Evolutionary conservation across 1,140 invertebrate genomes (phyloP), one percentile per base, ranked within the genome.

Genomic region (Eriosoma lanigerum): DNA sequence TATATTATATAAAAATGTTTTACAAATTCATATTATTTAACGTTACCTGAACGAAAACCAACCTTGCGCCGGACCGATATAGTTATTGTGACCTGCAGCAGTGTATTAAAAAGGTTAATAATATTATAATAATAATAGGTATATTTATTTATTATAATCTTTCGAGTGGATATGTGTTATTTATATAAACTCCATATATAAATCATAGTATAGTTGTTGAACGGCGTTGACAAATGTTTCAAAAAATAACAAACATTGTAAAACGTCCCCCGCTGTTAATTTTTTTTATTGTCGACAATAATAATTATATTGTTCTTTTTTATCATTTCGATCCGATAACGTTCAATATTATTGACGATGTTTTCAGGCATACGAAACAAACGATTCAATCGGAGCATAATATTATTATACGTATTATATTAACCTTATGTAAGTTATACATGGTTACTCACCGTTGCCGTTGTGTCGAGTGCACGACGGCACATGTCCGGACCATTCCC

Each of bases 1-100:
- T n/a, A n/a, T n/a, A n/a, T n/a, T n/a, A 26, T 58, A 1, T 24
- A 58, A 58, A 24, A 24, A 24, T 24, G 19, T 15, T 13, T 58
- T 58, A 15, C 24, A 13, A 58, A 58, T 26, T 58, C 13, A 58
- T 58, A 26, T n/a, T n/a, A n/a, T n/a, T n/a, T n/a, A n/a, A 62
- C 29, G 3, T 29, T 78, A 78, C 75, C 75, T 78, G 75, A 78
- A 78, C 17, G 75, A 48, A 78, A 62, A 62, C 75, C 75, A 78
- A 60, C 54, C 54, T 60, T 78, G 56, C 24, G 56, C 54, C 21
- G 38, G 46, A 13, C 38, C 46, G 56, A 60, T 29, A 29, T 62
- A n/a, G n/a, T 60, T 54, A 21, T 62, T 62, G 19, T 24, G 21
- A 62, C 44, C 75, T 78, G 24, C 21, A 24, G 5, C 21, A 29